Evolutionary conservation across 1,140 invertebrate genomes (phyloP).

Genomic region (Drosophila kikkawai): DNA sequence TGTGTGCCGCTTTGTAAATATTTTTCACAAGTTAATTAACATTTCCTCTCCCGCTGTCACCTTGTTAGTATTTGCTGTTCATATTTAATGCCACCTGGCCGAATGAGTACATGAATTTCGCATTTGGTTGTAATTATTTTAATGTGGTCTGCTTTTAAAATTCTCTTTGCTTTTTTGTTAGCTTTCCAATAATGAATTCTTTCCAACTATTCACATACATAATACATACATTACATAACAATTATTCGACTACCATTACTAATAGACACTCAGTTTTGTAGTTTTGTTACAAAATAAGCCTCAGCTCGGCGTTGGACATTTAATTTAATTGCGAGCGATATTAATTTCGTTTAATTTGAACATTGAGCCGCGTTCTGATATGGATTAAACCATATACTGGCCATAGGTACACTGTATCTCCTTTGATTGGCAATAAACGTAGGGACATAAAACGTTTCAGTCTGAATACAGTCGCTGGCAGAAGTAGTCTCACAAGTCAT

Average conservation of each 20-base stretch:
- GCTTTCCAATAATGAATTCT: slow-evolving; percentile 17
- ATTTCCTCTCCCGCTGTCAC: slow-evolving; percentile 10
- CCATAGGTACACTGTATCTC: slow-evolving; percentile 28
- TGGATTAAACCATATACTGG: slow-evolving; percentile 1
- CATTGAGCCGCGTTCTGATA: slow-evolving; percentile 31
- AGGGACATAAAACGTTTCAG: slow-evolving; percentile 54
- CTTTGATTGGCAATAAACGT: slow-evolving; percentile 22
- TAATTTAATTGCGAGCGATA: slow-evolving; percentile 46
- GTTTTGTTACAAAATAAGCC: slow-evolving; percentile 52
- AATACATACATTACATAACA: slow-evolving; percentile 61
- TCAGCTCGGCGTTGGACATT: slow-evolving; percentile 63
- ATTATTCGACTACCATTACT: slow-evolving; percentile 43
- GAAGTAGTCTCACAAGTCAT: slow-evolving; percentile 30
- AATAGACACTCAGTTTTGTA: slow-evolving; percentile 46
- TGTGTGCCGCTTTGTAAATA: slow-evolving; percentile 29
- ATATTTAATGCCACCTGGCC: slow-evolving; percentile 42
- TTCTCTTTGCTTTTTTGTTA: slow-evolving; percentile 25
- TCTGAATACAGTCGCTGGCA: slow-evolving; percentile 27
- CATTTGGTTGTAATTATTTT: slow-evolving; percentile 32
- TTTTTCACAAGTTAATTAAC: slow-evolving; percentile 50
- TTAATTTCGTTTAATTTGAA: slow-evolving; percentile 28
- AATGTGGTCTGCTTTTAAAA: slow-evolving; percentile 35
- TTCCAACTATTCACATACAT: slow-evolving; percentile 41
- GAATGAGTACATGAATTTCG: slow-evolving; percentile 40
- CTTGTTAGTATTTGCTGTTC: slow-evolving; percentile 23